Conservation (phyloP, 2,797 vertebrate species). For the Trematomus bernacchii region DNA sequence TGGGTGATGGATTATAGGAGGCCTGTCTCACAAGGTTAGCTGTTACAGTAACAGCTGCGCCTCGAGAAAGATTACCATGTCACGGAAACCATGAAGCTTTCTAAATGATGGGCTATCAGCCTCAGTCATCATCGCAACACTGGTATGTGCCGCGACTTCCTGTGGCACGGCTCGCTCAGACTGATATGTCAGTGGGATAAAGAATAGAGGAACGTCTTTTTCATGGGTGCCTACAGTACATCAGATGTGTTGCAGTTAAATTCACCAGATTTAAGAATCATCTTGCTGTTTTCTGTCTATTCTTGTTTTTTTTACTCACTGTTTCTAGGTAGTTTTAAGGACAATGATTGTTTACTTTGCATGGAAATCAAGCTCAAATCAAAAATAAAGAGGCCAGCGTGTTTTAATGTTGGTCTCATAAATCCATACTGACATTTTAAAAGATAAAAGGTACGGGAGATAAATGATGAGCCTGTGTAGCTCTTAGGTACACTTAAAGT, state of each 20-base stretch:
- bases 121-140: conserved; percentile 46
- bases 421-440: conserved; percentile 18
- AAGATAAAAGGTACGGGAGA: conserved; percentile 25
- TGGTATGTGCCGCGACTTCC: conserved; percentile 53
- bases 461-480: conserved; percentile 18
- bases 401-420: not conserved
- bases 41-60: conserved; percentile 31
- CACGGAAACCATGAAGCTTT: conserved; percentile 54
- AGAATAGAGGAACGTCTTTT: not conserved
- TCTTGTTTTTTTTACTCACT: not conserved
- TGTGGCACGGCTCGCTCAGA: not conserved
- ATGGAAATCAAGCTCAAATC: conserved; percentile 7
- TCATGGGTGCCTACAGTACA: not conserved
- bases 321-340: not conserved
- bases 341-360: conserved; percentile 4
- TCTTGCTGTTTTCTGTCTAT: not conserved
- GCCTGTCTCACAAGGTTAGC: not conserved
- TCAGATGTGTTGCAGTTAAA: not conserved
- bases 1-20: not conserved
- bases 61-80: conserved; percentile 26
- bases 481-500: not conserved
- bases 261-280: not conserved
- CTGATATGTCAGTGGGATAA: conserved; percentile 8
- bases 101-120: conserved; percentile 40
- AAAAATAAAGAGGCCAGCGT: conserved; percentile 6